A percentile compares a stretch with the other conserved stretches of the same genome.
These are phyloP conservation scores for Austrofundulus limnaeus DNA, from an alignment of 2,113 vertebrate genomes.

Conservation along the genomic window DNA sequence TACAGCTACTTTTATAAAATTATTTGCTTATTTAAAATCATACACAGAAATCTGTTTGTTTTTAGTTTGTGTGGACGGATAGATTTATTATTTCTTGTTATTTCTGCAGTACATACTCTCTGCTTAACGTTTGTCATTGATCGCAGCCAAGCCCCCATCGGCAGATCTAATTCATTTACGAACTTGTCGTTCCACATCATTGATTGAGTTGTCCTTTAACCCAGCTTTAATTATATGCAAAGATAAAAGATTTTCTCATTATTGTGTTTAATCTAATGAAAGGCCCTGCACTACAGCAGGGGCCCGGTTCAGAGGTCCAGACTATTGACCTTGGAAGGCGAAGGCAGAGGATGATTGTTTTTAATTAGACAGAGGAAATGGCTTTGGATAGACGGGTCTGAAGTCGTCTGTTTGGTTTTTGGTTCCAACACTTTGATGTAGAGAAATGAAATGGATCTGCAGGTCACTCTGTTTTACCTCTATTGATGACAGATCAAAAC, in stretches of 20 bases:
- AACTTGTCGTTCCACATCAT: slow-evolving; percentile 96
- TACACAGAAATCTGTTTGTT: no score
- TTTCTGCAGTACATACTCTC: slow-evolving; percentile 60
- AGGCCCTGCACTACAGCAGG: slow-evolving; percentile 88
- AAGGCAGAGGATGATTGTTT: slow-evolving; percentile 81
- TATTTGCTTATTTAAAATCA: neutral
- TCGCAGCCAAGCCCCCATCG: slow-evolving; percentile 84
- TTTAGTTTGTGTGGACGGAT: slow-evolving; percentile 29
- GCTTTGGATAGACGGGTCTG: slow-evolving; percentile 48
- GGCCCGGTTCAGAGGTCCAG: slow-evolving; percentile 90
- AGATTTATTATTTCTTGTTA: slow-evolving; percentile 20
- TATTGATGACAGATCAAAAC: slow-evolving; percentile 29
- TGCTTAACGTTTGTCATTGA: slow-evolving; percentile 90
- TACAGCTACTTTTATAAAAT: neutral
- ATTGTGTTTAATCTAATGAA: slow-evolving; percentile 98
- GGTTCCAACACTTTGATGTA: slow-evolving; percentile 19
- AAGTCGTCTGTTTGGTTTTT: slow-evolving; percentile 27
- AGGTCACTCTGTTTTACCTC: slow-evolving; percentile 41
- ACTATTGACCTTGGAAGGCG: slow-evolving; percentile 84
- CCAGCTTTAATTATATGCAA: slow-evolving; percentile 95
- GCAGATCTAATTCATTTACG: slow-evolving; percentile 98
- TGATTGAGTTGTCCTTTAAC: slow-evolving; percentile 91
- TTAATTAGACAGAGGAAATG: slow-evolving; percentile 86
- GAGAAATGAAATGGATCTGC: slow-evolving; percentile 43
- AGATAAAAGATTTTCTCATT: slow-evolving; percentile 99